Evolutionary conservation across 2,797 vertebrate species (phyloP).

Genomic region (Pipistrellus pipistrellus): DNA sequence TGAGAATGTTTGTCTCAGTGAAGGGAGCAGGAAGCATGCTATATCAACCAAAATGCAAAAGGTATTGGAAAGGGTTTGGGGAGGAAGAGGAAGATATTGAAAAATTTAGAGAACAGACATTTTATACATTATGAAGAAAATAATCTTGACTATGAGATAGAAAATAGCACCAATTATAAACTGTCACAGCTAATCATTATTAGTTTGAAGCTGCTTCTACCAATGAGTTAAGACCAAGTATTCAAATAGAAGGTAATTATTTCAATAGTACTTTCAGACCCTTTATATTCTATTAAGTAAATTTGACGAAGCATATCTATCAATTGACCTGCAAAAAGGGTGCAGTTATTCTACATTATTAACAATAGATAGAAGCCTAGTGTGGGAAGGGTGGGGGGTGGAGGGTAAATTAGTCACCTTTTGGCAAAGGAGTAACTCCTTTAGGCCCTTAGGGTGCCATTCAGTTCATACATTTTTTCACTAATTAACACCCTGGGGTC

Average conservation of each 20-base stretch:
- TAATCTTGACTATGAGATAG: neutral
- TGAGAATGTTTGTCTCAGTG: neutral
- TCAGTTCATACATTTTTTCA: constrained; percentile 19
- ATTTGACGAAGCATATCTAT: constrained; percentile 6
- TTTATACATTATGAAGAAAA: neutral
- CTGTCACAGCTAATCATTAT: neutral
- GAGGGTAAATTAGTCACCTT: constrained; percentile 57
- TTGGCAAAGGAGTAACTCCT: constrained; percentile 52
- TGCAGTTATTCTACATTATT: neutral
- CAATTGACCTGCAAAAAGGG: neutral
- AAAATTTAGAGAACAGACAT: neutral
- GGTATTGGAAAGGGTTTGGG: neutral
- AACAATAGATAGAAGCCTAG: neutral
- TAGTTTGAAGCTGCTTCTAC: neutral
- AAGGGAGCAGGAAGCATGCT: neutral
- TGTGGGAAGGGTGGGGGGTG: neutral
- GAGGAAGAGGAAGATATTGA: neutral
- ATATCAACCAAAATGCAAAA: neutral
- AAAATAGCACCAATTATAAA: neutral
- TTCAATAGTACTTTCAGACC: neutral
- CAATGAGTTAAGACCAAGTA: constrained; percentile 10
- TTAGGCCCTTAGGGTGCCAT: constrained; percentile 46
- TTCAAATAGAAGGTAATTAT: constrained; percentile 27
- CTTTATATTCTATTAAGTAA: constrained; percentile 14
- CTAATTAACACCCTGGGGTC: constrained; percentile 72